Percentiles rank a stretch among this genome's conserved stretches.
Conservation (phyloP, 1,140 invertebrate species). For the Akabosia matsudoensis region DNA sequence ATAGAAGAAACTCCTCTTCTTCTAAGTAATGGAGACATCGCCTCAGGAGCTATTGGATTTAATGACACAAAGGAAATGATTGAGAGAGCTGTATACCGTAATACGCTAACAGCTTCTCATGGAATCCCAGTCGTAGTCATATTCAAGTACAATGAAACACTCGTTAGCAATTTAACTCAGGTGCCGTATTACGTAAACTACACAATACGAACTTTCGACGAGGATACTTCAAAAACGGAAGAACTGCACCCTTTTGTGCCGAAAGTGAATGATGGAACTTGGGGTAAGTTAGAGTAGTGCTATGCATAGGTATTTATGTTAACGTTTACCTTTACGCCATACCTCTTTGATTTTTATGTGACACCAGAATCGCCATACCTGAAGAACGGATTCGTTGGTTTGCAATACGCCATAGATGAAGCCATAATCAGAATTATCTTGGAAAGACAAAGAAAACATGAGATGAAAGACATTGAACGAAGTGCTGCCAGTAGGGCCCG, state of each 20-base stretch:
- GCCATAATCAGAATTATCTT: not conserved
- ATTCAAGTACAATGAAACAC: slow-evolving; percentile 27
- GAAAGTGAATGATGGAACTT: not conserved
- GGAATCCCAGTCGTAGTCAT: slow-evolving; percentile 18
- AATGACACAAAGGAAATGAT: not conserved
- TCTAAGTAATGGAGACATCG: not conserved
- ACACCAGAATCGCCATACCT: slow-evolving; percentile 35
- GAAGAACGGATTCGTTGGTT: slow-evolving; percentile 27
- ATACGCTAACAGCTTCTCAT: not conserved
- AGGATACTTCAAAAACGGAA: not conserved
- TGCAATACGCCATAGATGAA: slow-evolving; percentile 34
- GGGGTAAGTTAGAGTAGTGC: not conserved
- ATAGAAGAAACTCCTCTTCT: not conserved
- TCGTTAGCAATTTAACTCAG: not conserved
- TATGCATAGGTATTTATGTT: not conserved
- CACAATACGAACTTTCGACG: slow-evolving; percentile 13
- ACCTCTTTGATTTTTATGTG: no score
- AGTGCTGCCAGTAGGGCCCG: not conserved
- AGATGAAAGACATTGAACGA: not conserved
- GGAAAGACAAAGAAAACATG: not conserved
- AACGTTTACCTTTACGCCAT: not conserved
- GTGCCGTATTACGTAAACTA: slow-evolving; percentile 20
- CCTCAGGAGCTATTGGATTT: not conserved
- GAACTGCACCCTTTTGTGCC: slow-evolving; percentile 9
- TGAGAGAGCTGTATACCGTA: slow-evolving; percentile 22